Conservation (phyloP, 1,140 invertebrate species). For the Antheraea mylitta region DNA sequence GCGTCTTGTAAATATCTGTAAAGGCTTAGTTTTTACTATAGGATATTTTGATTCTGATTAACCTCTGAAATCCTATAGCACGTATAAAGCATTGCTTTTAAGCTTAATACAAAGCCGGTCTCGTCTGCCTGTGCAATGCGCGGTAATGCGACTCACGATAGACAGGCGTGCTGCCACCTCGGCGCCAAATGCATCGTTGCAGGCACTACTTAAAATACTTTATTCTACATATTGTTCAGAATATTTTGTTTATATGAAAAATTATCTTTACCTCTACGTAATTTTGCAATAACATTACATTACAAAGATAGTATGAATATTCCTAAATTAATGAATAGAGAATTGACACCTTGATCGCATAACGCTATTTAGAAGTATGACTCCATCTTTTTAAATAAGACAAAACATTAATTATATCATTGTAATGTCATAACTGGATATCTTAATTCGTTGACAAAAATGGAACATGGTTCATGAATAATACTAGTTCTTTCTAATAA, state of each 20-base stretch:
- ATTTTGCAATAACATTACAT: no score
- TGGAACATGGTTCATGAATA: no score
- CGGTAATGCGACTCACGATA: not conserved
- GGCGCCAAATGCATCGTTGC: not conserved
- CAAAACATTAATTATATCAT: no score
- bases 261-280: not conserved
- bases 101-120: constrained; percentile 1
- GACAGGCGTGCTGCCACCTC: not conserved
- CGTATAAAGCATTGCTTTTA: constrained; percentile 1
- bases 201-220: not conserved
- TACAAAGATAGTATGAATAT: no score
- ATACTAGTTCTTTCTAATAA: no score
- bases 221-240: not conserved
- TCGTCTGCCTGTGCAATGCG: not conserved
- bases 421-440: no score
- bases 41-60: not conserved
- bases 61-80: not conserved
- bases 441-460: no score
- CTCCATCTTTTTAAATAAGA: no score
- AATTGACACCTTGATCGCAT: no score
- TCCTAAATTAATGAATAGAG: no score
- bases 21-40: not conserved
- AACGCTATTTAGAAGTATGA: no score
- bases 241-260: not conserved
- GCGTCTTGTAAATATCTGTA: not conserved